phyloP scores from a whole-genome alignment of 2,888 invertebrate species.

The Tridacna crocea region DNA sequence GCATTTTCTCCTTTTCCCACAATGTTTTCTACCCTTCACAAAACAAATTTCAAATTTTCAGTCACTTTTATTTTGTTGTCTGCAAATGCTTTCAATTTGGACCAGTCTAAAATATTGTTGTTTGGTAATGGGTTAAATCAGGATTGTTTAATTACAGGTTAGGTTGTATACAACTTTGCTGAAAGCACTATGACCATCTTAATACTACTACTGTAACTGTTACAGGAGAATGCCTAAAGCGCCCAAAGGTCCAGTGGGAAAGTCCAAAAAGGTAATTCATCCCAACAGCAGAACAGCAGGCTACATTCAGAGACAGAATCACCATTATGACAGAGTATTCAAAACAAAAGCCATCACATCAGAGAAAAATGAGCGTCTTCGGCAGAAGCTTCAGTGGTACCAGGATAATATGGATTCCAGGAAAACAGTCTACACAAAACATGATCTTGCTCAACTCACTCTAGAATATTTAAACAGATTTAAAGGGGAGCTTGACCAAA shows the following conservation, averaged over 20 bases:
- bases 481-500: slow-evolving; percentile 92
- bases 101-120: no score
- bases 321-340: slow-evolving; percentile 85
- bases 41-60: no score
- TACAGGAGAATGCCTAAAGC: slow-evolving; percentile 75
- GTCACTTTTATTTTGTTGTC: no score
- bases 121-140: no score
- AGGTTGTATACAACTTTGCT: no score
- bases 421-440: slow-evolving; percentile 86
- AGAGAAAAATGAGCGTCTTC: slow-evolving; percentile 80
- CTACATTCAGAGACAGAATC: slow-evolving; percentile 89
- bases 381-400: slow-evolving; percentile 93
- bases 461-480: slow-evolving; percentile 87
- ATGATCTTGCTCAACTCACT: slow-evolving; percentile 85
- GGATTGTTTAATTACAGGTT: no score
- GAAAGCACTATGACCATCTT: no score
- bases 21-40: no score
- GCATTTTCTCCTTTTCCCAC: no score
- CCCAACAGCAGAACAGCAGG: slow-evolving; percentile 94
- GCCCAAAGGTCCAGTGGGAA: slow-evolving; percentile 69
- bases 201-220: not conserved
- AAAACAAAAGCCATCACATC: slow-evolving; percentile 62
- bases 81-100: no score
- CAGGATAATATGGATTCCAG: slow-evolving; percentile 88
- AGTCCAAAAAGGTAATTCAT: slow-evolving; percentile 85